Conservation (phyloP, 1,140 invertebrate genomes). For the Polyergus mexicanus region DNA sequence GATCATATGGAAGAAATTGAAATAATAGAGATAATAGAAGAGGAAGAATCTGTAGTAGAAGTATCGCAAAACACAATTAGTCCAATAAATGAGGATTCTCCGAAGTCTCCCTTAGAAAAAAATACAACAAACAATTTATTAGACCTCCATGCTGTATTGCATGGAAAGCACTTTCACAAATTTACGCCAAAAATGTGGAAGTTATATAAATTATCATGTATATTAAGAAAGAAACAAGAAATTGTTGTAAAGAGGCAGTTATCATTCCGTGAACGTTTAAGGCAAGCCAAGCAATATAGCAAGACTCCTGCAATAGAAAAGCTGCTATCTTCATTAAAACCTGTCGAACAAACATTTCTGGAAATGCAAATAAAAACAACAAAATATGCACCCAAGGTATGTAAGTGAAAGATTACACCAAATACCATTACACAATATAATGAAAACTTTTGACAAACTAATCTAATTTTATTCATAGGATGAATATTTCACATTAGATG, state of each 20-base stretch:
- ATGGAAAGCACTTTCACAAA: background rate
- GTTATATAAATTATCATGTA: slow-evolving; percentile 34
- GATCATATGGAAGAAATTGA: slow-evolving; percentile 17
- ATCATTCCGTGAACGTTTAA: slow-evolving; percentile 39
- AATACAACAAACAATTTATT: background rate
- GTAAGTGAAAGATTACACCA: background rate
- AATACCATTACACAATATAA: background rate
- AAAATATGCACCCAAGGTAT: background rate
- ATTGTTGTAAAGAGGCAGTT: slow-evolving; percentile 5
- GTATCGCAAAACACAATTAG: background rate
- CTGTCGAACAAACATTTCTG: slow-evolving; percentile 30
- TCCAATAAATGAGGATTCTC: background rate
- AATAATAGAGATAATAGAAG: slow-evolving; percentile 22
- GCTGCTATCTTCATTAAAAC: slow-evolving; percentile 22
- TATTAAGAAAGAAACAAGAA: slow-evolving; percentile 42
- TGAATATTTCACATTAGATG: slow-evolving; percentile 39
- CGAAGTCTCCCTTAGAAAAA: background rate
- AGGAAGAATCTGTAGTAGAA: background rate
- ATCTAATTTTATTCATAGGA: slow-evolving; percentile 36
- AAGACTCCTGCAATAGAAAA: slow-evolving; percentile 40
- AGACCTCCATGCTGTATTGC: slow-evolving; percentile 1
- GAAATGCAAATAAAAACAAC: slow-evolving; percentile 41
- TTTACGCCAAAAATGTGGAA: slow-evolving; percentile 58
- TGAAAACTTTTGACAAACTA: background rate
- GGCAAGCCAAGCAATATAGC: slow-evolving; percentile 43